Evolutionary conservation across 2,797 vertebrate species (phyloP), one percentile per base, ranked within the genome.

Genomic region (Esox masquinongy): DNA sequence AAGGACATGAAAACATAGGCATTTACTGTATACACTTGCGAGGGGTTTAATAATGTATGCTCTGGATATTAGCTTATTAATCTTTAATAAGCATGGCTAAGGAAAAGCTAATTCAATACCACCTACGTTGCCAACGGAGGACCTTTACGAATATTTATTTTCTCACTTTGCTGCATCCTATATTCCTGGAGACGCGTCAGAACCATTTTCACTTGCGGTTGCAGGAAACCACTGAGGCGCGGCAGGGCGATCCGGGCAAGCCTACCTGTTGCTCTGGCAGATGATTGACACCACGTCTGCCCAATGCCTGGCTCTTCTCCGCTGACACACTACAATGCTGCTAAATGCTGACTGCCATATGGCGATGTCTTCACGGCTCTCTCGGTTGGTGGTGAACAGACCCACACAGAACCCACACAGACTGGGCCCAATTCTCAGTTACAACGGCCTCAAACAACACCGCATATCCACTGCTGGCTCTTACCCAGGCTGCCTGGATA

Each of bases 31-130:
- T 74, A 56, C 5, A 17, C 80, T 83, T 79, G 83, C 72, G 69
- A 76, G 39, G 22, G 73, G 36, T 74, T 83, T 53, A 87, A 87
- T 87, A 78, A 84, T 81, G 34, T 5, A 85, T 83, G 77, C 36
- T 43, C 16, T 74, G 77, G 73, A 77, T 85, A 77, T 87, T 74
- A 51, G 16, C 74, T 15, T n/a, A 83, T 80, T 2, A 80, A 83
- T 85, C 64, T 81, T 84, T 85, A 64, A 80, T 76, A 74, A 0
- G 74, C 77, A 69, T 79, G 68, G 4, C 56, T 22, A 15, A 22
- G 56, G 56, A 61, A 56, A 24, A 61, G 56, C 56, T 24, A 61
- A 61, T 61, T 22, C 56, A 61, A 24, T 24, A 24, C 22, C 56
- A 61, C 56, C 56, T 61, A 24, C 12, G 22, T 12, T 59, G 56